Conservation (phyloP, 2,888 invertebrate species). For the Orgyia antiqua region DNA sequence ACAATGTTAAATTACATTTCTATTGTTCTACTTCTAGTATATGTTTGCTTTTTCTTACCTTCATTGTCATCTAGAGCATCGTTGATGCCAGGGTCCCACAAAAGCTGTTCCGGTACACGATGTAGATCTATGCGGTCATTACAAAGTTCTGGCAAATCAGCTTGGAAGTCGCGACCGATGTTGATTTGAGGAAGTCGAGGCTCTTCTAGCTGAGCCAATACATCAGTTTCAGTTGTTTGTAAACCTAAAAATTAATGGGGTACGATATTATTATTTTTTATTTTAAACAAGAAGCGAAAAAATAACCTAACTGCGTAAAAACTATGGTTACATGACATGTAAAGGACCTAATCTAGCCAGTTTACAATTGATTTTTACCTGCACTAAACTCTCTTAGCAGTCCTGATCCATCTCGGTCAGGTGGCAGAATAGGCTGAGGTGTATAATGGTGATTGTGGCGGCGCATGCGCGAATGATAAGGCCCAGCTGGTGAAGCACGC, state of each 20-base stretch:
- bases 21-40: too few species aligned
- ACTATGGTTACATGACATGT: too few species aligned
- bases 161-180: constrained; percentile 92
- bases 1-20: too few species aligned
- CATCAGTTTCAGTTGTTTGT: constrained; percentile 44
- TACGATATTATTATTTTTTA: too few species aligned
- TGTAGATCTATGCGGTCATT: constrained; percentile 70
- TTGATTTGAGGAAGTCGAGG: constrained; percentile 87
- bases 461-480: constrained; percentile 67
- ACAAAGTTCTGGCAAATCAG: constrained; percentile 82
- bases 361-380: too few species aligned
- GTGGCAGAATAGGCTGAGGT: constrained; percentile 96
- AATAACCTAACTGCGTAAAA: too few species aligned
- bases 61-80: constrained; percentile 84
- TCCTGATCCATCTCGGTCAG: constrained; percentile 92
- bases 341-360: too few species aligned
- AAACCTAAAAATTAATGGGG: constrained; percentile 39
- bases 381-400: constrained; percentile 80
- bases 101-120: constrained; percentile 83
- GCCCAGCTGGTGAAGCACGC: constrained; percentile 81
- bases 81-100: constrained; percentile 92
- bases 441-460: constrained; percentile 83
- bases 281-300: too few species aligned
- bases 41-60: constrained; percentile 78
- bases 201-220: constrained; percentile 54